Evolutionary conservation across 2,797 vertebrate species (phyloP), one percentile per base, ranked within the genome.

Genomic region (Denticeps clupeoides): DNA sequence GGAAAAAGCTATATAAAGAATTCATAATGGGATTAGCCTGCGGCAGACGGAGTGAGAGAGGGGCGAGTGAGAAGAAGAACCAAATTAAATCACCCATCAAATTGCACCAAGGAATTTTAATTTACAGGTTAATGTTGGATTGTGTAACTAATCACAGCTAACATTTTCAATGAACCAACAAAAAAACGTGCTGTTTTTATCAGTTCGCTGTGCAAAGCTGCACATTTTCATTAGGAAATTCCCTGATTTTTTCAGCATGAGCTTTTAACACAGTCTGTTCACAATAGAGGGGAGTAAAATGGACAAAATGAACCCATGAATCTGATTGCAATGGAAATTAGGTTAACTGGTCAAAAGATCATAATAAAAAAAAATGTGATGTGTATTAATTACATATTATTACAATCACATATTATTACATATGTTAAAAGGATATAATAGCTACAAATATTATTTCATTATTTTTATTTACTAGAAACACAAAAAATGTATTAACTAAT

Each of bases 21-120:
- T 97, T 96, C 90, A 96, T 97, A 94, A 99, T 96, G 89, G 91
- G 92, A 96, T 96, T 94, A 96, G 90, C 93, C 90, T 82, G 88
- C 87, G 87, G 93, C 89, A 77, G 89, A 87, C 78, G 82, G 87
- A 90, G 88, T 88, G 67, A 66, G 62, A 71, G 69, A 71, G 47
- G 16, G 11, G 7, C 19, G 53, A 62, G 63, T 45, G 45, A 60
- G 66, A 43, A 65, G 63, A 40, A 83, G 79, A 83, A 89, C 87
- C 86, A 91, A 94, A 97, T 98, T 96, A 96, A 97, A 97, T 98
- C 93, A 97, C 90, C 91, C 92, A 93, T 97, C 91, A 98, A 97
- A 97, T 93, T 96, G 92, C 89, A 92, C 83, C 82, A 90, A 91
- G 87, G 89, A 92, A 91, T 97, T 96, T 97, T 97, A 95, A 98